Base-by-base conservation (phyloP, 2,797 vertebrate genomes). In the Diplodus puntazzo region DNA sequence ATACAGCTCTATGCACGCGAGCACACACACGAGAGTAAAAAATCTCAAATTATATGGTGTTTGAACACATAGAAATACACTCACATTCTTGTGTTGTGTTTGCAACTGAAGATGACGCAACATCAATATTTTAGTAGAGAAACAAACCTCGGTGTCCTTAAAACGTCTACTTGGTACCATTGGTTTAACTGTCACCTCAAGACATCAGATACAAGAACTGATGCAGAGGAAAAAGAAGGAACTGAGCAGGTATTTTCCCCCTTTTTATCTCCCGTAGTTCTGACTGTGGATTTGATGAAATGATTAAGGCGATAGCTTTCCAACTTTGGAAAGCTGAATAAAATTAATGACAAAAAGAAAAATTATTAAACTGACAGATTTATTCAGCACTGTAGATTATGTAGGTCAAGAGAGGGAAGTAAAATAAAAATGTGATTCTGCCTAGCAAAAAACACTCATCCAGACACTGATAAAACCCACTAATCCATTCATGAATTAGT, bases 61-160 rank as follows among this genome's bases (percentile, higher is more conserved):
- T 49, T 25, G 23, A 55, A 18, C 14, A 58, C 34, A 21, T 5
- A 6, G 3, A 66, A 5, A 30, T 23, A 50, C 5, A 21, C 52
- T 65, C 53, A 39, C 21, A n/a, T 3, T 17, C 11, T 1, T 12
- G 57, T 3, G 7, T 34, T 57, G n/a, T 23, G 69, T 21, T 52
- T 55, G 18, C 9, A 55, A 55, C 11, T 25, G 20, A 63, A 43
- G 27, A 60, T 23, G 12, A 63, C 20, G 13, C 0, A 6, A 16
- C 30, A 57, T 66, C 4, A 66, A 62, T 77, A 61, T 61, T 74
- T 77, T 9, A 73, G 48, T 21, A 6, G 20, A n/a, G 42, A 61
- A 30, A 34, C 20, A 20, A 71, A 63, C 45, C 17, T 54, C 39
- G 23, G 63, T 53, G 68, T 58, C 48, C 57, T 63, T 18, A 62